Conservation (phyloP, 2,888 invertebrate species). For the Drepana falcataria region DNA sequence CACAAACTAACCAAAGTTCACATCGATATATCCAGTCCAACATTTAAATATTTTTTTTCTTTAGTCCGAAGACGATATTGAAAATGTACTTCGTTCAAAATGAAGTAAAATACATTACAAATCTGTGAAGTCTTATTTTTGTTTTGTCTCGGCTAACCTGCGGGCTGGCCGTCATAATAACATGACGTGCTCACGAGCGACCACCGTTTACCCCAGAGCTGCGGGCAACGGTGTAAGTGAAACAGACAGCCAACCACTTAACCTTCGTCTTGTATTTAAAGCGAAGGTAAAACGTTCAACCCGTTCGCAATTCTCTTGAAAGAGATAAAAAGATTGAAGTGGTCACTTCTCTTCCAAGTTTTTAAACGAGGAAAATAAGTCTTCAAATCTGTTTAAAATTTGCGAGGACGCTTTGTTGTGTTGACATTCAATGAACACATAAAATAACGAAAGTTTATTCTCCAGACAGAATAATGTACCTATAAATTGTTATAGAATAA, state of each 20-base stretch:
- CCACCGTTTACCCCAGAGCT: conserved; percentile 48
- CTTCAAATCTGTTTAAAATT: background rate
- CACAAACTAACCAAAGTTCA: conserved; percentile 42
- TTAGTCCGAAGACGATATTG: conserved; percentile 8
- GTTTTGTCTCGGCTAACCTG: conserved; percentile 40
- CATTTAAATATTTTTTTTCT: conserved; percentile 27
- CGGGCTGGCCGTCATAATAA: conserved; percentile 45
- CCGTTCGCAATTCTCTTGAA: conserved; percentile 15
- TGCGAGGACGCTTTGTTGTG: background rate
- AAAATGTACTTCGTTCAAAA: conserved; percentile 16
- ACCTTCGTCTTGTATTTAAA: conserved; percentile 67
- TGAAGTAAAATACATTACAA: conserved; percentile 24
- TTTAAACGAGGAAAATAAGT: background rate
- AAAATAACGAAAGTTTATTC: too few species aligned
- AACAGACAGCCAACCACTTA: conserved; percentile 69
- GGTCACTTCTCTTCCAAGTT: conserved; percentile 4
- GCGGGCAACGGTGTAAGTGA: conserved; percentile 60
- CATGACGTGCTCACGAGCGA: conserved; percentile 49
- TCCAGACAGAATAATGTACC: too few species aligned
- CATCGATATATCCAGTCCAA: conserved; percentile 23
- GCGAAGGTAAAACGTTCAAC: conserved; percentile 60
- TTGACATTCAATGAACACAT: background rate
- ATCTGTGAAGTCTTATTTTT: conserved; percentile 35
- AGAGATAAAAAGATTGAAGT: conserved; percentile 10
- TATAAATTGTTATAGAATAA: too few species aligned